phyloP scores from a whole-genome alignment of 2,888 invertebrate genomes.

The Mesorhabditis spiculigera region DNA sequence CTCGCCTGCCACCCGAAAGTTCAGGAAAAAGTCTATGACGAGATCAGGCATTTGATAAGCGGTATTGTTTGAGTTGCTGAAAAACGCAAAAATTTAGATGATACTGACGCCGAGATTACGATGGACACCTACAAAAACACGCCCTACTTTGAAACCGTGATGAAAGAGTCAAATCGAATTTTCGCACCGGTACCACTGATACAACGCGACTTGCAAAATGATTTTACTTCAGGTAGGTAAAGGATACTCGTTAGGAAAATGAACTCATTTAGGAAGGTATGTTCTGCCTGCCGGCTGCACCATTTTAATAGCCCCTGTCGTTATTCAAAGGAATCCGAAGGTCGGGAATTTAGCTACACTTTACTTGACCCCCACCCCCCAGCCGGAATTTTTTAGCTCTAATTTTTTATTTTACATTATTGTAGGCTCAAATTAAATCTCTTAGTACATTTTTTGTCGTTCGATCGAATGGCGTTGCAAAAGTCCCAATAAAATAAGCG shows the following conservation, averaged over 20 bases:
- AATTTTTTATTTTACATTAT: no score
- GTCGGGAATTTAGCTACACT: neutral
- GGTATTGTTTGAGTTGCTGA: neutral
- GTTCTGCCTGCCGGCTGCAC: neutral
- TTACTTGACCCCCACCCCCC: no score
- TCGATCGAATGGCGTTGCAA: no score
- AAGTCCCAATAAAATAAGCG: no score
- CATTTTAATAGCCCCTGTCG: neutral
- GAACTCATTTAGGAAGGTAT: neutral
- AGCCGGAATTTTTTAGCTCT: no score
- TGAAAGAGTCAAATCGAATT: constrained; percentile 15
- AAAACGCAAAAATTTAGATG: neutral
- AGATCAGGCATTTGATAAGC: neutral
- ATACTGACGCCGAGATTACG: neutral
- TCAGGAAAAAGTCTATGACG: constrained; percentile 12
- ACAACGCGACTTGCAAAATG: constrained; percentile 11
- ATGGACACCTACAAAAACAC: neutral
- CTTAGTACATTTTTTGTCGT: no score
- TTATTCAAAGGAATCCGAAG: constrained; percentile 7
- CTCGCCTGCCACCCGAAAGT: constrained; percentile 14
- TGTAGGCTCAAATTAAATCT: no score
- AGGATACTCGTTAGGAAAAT: neutral
- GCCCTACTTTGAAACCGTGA: neutral
- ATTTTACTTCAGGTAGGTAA: constrained; percentile 7
- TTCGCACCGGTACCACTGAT: constrained; percentile 15